Percentiles rank a stretch among this genome's conserved stretches.
phyloP scores from a whole-genome alignment of 2,888 invertebrate genomes.

The Brenthis ino region DNA sequence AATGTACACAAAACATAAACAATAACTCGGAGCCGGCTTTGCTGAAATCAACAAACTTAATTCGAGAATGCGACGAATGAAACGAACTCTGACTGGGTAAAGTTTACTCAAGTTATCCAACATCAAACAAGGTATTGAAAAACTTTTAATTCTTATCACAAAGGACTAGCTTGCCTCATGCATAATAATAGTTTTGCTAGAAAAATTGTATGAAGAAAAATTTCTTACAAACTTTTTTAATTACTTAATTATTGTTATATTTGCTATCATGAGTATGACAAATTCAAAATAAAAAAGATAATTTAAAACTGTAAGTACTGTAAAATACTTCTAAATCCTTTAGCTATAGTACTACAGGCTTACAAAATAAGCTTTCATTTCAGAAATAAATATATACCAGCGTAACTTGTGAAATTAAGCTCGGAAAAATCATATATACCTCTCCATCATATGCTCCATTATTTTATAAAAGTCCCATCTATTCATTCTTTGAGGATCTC shows the following conservation, averaged over 20 bases:
- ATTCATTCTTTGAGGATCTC: conserved; percentile 72
- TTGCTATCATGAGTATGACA: too few species aligned
- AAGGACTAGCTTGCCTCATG: conserved; percentile 19
- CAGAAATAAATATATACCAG: too few species aligned
- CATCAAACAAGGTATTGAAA: conserved; percentile 36
- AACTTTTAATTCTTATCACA: conserved; percentile 36
- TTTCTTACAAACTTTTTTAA: too few species aligned
- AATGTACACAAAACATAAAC: conserved; percentile 44
- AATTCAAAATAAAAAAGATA: too few species aligned
- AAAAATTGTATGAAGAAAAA: conserved; percentile 3
- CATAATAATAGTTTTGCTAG: conserved; percentile 21
- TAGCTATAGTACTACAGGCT: too few species aligned
- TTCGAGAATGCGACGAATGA: conserved; percentile 39
- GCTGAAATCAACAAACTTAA: conserved; percentile 42
- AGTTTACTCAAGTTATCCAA: conserved; percentile 37
- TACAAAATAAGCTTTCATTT: too few species aligned
- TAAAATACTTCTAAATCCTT: too few species aligned
- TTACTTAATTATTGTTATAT: too few species aligned
- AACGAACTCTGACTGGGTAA: conserved; percentile 38
- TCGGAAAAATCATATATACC: conserved; percentile 57
- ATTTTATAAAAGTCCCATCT: conserved; percentile 86
- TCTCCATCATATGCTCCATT: conserved; percentile 82
- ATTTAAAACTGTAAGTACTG: too few species aligned
- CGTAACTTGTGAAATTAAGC: too few species aligned
- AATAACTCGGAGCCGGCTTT: conserved; percentile 41